Base-by-base conservation (phyloP, 35 echinoderm and acorn worm species). In the Ophioderma brevispina region DNA sequence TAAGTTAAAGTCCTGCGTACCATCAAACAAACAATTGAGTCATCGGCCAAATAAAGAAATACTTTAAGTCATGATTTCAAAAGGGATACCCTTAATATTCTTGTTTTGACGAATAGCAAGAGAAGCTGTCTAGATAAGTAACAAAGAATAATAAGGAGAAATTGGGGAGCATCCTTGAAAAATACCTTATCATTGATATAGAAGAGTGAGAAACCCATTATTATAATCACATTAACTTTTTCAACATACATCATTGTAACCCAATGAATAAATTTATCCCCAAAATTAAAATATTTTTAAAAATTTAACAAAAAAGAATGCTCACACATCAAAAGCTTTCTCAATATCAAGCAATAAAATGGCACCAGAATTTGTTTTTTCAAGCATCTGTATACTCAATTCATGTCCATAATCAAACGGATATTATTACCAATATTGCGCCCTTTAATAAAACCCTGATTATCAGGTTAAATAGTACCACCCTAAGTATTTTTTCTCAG, bases 241-340 rank as follows among this genome's bases (percentile, higher is more conserved):
- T 37, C 81, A 43, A 40, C 42, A 41, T 83, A 83, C 25, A 40
- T 18, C 35, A 39, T 80, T 49, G 10, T 43, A 83, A 43, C 40
- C 40, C 19, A n/a, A 41, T 43, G 13, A 18, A 83, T 28, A 83
- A 83, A n/a, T 37, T 13, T 36, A 76, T 75, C 59, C 17, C 59
- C 59, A 70, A 70, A 70, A 70, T 86, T 86, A n/a, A 86, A 76
- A 18, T 86, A 23, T 76, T 86, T 86, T 35, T 75, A 86, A 78
- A 42, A 8, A 30, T 80, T 49, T 33, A 82, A 82, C 31, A 82
- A 90, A 64, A 90, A 64, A 19, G 75, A 14, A 56, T 75, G 38
- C 39, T 39, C 59, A 39, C 4, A 11, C 76, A 37, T 86, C 84
- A 86, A 86, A 86, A 1, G 86, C 41, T 33, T 90, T 90, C 75